Percentiles rank a stretch among this genome's conserved stretches.
Evolutionary conservation across 1,140 invertebrate species (phyloP).

Genomic region (Venustaconcha ellipsiformis): DNA sequence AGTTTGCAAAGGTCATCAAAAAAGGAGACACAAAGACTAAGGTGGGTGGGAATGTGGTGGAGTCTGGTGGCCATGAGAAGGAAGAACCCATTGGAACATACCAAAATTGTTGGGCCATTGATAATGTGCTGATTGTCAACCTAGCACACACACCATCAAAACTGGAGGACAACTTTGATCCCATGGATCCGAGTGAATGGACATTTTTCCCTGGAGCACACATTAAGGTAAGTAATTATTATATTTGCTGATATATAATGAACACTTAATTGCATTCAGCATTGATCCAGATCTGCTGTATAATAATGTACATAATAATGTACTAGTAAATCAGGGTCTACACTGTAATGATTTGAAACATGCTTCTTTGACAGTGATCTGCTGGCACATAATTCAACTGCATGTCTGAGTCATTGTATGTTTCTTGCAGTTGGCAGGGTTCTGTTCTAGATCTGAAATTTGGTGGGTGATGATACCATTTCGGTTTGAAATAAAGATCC

Average conservation of each 20-base stretch:
- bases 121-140: slow-evolving; percentile 67
- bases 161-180: slow-evolving; percentile 68
- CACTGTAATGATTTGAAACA: too few species aligned
- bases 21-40: slow-evolving; percentile 3
- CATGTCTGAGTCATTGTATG: too few species aligned
- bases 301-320: too few species aligned
- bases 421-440: too few species aligned
- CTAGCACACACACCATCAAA: slow-evolving; percentile 54
- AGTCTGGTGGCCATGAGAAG: not conserved
- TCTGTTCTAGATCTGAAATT: too few species aligned
- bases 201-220: slow-evolving; percentile 69
- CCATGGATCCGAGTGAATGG: slow-evolving; percentile 66
- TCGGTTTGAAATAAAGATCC: too few species aligned
- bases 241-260: not conserved
- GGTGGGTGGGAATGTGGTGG: not conserved
- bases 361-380: too few species aligned
- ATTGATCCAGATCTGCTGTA: too few species aligned
- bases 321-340: too few species aligned
- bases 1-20: not conserved
- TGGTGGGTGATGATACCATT: too few species aligned
- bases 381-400: too few species aligned
- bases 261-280: too few species aligned
- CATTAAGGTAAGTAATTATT: slow-evolving; percentile 48
- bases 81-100: slow-evolving; percentile 26
- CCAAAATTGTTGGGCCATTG: slow-evolving; percentile 67